phyloP scores from a whole-genome alignment of 37 sponge, comb jelly and placozoan genomes.

The Chondrosia reniformis region DNA sequence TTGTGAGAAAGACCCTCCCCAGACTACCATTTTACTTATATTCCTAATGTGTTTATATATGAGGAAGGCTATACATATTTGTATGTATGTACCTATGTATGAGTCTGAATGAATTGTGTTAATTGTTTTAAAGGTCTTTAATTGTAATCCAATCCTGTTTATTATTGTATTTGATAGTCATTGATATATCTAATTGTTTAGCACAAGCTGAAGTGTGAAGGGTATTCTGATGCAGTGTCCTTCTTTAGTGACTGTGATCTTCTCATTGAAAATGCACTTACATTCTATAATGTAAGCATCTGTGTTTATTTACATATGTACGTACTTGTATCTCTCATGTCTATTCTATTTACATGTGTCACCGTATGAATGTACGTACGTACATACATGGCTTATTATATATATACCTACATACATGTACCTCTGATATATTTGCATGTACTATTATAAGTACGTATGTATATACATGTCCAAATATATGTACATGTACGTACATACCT shows the following conservation, averaged over 20 bases:
- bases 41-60: too few relatives aligned
- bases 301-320: background rate
- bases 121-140: too few relatives aligned
- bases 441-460: too few relatives aligned
- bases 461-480: too few relatives aligned
- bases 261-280: conserved; percentile 45
- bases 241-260: conserved; percentile 55
- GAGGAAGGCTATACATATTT: background rate
- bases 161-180: too few relatives aligned
- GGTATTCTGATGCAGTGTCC: conserved; percentile 19
- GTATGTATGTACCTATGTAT: background rate
- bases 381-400: background rate
- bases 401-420: conserved; percentile 9
- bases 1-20: too few relatives aligned
- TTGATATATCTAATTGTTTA: too few relatives aligned
- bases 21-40: too few relatives aligned
- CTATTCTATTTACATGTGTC: background rate
- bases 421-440: too few relatives aligned
- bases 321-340: background rate
- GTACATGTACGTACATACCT: too few relatives aligned
- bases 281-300: conserved; percentile 24
- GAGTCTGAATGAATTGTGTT: background rate
- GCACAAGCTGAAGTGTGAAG: conserved; percentile 56
- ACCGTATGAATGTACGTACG: background rate
- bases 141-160: too few relatives aligned